Conservation (phyloP, 2,797 vertebrate genomes). For the Ctenochaetus hawaiiensis region DNA sequence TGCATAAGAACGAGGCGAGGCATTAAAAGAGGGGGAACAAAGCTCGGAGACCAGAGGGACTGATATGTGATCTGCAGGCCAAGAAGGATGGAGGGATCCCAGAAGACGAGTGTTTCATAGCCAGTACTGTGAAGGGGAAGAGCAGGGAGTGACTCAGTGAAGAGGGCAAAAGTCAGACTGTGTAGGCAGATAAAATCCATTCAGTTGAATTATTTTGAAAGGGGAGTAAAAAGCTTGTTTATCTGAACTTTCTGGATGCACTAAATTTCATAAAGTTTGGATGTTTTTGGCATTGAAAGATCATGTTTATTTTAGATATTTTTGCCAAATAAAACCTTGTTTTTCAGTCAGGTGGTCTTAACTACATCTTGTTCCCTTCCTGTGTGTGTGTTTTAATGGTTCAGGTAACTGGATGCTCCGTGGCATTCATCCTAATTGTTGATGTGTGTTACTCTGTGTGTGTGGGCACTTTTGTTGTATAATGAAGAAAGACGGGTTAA, state of each 20-base stretch:
- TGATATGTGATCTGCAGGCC: conserved; percentile 72
- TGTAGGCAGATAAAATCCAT: conserved; percentile 8
- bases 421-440: conserved; percentile 55
- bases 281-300: background rate
- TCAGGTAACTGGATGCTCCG: conserved; percentile 57
- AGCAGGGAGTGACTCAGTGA: conserved; percentile 19
- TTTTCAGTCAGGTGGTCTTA: background rate
- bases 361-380: conserved; percentile 1
- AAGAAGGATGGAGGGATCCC: conserved; percentile 66
- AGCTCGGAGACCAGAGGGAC: conserved; percentile 70
- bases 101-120: conserved; percentile 62
- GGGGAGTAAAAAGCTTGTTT: conserved; percentile 6
- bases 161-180: conserved; percentile 11
- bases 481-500: conserved; percentile 77
- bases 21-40: conserved; percentile 62
- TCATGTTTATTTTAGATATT: background rate
- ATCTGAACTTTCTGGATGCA: conserved; percentile 8
- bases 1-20: conserved; percentile 68
- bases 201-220: conserved; percentile 40
- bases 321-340: background rate
- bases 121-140: conserved; percentile 43
- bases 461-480: conserved; percentile 58
- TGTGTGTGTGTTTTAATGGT: conserved; percentile 12
- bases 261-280: background rate
- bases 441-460: conserved; percentile 42